A percentile compares a stretch with the other conserved stretches of the same genome.
phyloP scores from a whole-genome alignment of 2,888 invertebrate genomes.

The Unio pictorum region DNA sequence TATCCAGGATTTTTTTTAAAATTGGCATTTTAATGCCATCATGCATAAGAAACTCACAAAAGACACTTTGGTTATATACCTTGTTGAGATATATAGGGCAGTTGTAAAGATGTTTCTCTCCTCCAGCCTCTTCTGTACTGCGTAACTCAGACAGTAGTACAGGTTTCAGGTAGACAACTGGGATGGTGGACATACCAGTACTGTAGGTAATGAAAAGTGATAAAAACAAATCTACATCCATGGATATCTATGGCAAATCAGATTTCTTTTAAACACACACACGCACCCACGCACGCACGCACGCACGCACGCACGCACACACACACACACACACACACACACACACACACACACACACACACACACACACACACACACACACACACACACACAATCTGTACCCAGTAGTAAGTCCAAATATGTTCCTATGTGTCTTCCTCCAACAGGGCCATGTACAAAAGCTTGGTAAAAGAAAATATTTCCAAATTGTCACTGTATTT shows the following conservation, averaged over 20 bases:
- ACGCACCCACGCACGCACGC: no score
- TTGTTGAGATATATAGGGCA: slow-evolving; percentile 68
- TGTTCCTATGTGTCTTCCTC: no score
- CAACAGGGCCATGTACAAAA: no score
- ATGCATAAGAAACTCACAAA: no score
- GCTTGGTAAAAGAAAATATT: no score
- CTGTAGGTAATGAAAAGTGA: slow-evolving; percentile 23
- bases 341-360: neutral
- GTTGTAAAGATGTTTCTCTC: slow-evolving; percentile 38
- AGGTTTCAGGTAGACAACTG: slow-evolving; percentile 55
- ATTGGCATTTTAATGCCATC: no score
- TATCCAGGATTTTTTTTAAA: no score
- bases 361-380: neutral
- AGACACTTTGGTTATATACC: slow-evolving; percentile 23
- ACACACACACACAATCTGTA: neutral
- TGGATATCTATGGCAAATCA: slow-evolving; percentile 13
- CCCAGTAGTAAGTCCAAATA: no score
- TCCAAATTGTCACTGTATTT: no score
- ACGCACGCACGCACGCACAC: no score
- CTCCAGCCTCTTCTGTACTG: slow-evolving; percentile 22
- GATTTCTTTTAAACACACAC: neutral
- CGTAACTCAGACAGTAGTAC: slow-evolving; percentile 38
- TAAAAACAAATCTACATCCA: slow-evolving; percentile 27
- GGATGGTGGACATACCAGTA: slow-evolving; percentile 45
- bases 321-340: neutral